A percentile compares a stretch with the other conserved stretches of the same genome.
Conservation (phyloP, 2,888 invertebrate genomes). For the Acronicta alni region DNA sequence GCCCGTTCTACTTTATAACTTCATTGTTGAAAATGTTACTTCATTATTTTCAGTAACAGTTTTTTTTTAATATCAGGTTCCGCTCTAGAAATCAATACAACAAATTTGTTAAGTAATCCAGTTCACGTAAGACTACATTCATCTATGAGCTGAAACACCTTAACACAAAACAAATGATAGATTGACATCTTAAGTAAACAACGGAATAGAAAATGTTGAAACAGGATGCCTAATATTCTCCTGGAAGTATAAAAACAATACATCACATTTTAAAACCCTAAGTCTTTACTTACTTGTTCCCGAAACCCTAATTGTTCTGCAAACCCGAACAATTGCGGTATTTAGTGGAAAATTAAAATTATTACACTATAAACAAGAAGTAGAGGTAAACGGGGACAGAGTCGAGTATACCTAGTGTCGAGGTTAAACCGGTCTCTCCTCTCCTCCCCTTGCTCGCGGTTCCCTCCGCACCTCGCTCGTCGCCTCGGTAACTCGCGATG, state of each 20-base stretch:
- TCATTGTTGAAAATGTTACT: neutral
- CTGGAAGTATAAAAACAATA: neutral
- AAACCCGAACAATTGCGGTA: slow-evolving; percentile 25
- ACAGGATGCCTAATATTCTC: neutral
- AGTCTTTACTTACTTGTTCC: too few species aligned
- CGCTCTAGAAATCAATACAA: too few species aligned
- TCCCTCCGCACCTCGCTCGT: slow-evolving; percentile 53
- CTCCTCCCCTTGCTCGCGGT: slow-evolving; percentile 38
- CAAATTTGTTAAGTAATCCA: too few species aligned
- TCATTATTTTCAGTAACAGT: too few species aligned
- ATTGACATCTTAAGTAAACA: neutral
- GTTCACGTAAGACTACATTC: too few species aligned
- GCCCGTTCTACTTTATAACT: slow-evolving; percentile 1
- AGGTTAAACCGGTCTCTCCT: slow-evolving; percentile 73
- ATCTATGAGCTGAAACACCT: too few species aligned
- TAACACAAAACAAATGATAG: too few species aligned
- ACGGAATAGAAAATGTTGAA: neutral
- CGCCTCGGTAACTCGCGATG: slow-evolving; percentile 60
- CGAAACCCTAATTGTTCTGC: neutral
- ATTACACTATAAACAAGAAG: slow-evolving; percentile 62
- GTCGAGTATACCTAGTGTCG: slow-evolving; percentile 70
- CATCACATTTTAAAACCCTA: neutral
- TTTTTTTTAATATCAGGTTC: too few species aligned
- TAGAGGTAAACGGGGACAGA: slow-evolving; percentile 80
- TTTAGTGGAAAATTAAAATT: slow-evolving; percentile 49